Percentiles rank a stretch among this genome's conserved stretches.
These are phyloP conservation scores for Cephus pulcher DNA, from an alignment of 2,888 invertebrate species.

Conservation along the genomic window DNA sequence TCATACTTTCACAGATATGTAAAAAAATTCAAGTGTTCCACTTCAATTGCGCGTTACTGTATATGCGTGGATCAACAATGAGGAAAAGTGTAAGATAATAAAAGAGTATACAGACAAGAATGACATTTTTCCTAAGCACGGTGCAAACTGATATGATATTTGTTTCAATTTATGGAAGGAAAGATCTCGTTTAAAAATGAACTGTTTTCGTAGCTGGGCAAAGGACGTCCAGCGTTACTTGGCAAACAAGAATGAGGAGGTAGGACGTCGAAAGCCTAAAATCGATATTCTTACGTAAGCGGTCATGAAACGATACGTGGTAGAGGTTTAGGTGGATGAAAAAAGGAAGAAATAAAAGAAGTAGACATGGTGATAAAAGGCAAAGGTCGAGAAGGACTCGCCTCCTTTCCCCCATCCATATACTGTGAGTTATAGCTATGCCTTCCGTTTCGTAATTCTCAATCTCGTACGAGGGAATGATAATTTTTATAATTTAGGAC, in stretches of 20 bases:
- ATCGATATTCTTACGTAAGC: neutral
- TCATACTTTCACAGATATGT: no score
- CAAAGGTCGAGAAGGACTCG: neutral
- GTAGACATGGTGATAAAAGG: neutral
- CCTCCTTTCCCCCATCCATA: neutral
- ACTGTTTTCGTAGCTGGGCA: neutral
- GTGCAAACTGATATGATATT: neutral
- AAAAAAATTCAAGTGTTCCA: no score
- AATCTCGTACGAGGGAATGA: slow-evolving; percentile 19
- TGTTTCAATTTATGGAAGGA: neutral
- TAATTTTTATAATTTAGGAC: slow-evolving; percentile 47
- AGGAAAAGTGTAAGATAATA: neutral
- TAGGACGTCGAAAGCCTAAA: neutral
- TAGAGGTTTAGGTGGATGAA: neutral
- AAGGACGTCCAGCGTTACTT: neutral
- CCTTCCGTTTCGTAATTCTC: slow-evolving; percentile 33
- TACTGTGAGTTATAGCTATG: neutral
- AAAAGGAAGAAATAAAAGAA: neutral
- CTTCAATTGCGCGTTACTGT: no score
- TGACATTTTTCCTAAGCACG: neutral
- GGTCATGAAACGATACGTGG: neutral
- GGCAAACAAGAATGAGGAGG: neutral
- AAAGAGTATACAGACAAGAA: neutral
- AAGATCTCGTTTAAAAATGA: neutral
- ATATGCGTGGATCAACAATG: neutral